These are phyloP conservation scores for Caenorhabditis sulstoni DNA, from an alignment of 2,888 invertebrate species.

Conservation along the genomic window DNA sequence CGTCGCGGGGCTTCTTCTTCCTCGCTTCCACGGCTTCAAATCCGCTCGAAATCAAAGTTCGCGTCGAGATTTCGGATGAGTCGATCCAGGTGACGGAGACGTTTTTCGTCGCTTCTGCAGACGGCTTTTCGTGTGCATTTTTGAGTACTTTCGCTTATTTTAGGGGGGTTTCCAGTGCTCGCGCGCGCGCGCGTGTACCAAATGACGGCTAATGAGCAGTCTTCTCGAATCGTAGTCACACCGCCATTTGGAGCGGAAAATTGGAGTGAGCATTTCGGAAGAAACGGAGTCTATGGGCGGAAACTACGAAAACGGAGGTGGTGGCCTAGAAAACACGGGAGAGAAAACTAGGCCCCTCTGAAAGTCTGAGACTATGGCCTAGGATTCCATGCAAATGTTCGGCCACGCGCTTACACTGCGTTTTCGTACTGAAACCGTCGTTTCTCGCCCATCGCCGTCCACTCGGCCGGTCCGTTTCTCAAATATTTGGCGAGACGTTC, in stretches of 20 bases:
- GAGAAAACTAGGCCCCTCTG: too few species aligned
- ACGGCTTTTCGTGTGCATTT: neutral
- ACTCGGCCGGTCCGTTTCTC: constrained; percentile 9
- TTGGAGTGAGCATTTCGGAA: too few species aligned
- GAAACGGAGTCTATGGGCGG: too few species aligned
- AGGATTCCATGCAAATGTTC: too few species aligned
- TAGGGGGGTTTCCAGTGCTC: too few species aligned
- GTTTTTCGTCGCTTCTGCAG: constrained; percentile 17
- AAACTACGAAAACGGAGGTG: too few species aligned
- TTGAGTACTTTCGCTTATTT: neutral
- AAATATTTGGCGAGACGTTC: constrained; percentile 25
- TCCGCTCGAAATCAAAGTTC: constrained; percentile 13
- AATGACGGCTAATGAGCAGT: too few species aligned
- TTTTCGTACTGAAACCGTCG: constrained; percentile 42
- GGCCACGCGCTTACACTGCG: constrained; percentile 24
- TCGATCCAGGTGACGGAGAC: constrained; percentile 28
- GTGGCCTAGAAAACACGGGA: too few species aligned
- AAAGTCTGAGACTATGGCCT: too few species aligned
- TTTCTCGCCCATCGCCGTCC: constrained; percentile 13
- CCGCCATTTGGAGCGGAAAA: too few species aligned
- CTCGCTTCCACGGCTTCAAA: neutral
- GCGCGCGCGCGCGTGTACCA: too few species aligned
- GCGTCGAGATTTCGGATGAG: constrained; percentile 27
- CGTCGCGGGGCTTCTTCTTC: neutral
- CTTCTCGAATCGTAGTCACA: too few species aligned